These are phyloP conservation scores for Cichladusa arquata DNA, from an alignment of 2,113 vertebrate genomes.

Conservation along the genomic window DNA sequence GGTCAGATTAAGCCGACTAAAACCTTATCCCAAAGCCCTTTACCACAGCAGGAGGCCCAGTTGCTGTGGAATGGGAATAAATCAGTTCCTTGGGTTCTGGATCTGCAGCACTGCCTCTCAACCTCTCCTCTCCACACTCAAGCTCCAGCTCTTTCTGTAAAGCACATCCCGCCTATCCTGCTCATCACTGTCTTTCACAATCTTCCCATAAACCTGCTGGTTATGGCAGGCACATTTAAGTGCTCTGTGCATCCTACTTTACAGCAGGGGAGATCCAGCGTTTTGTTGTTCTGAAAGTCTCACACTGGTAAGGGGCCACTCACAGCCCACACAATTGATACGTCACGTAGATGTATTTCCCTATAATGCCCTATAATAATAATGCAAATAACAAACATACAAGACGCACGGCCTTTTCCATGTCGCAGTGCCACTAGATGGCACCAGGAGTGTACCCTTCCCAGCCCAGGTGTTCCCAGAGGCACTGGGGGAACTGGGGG, in stretches of 20 bases:
- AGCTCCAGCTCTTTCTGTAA: not conserved
- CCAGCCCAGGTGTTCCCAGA: not conserved
- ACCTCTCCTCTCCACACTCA: not conserved
- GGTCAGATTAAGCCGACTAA: not conserved
- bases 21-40: not conserved
- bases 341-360: fast-evolving
- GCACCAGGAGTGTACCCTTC: constrained; percentile 11
- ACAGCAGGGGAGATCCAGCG: not conserved
- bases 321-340: not conserved
- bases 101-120: not conserved
- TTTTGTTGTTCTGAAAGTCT: not conserved
- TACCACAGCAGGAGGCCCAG: not conserved
- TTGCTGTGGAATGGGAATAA: not conserved
- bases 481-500: not conserved
- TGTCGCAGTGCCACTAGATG: constrained; percentile 43
- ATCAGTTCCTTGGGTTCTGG: not conserved
- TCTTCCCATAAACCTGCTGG: not conserved
- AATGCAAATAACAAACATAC: fast-evolving
- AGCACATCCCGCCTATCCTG: not conserved
- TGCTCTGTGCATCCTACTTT: not conserved
- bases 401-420: not conserved
- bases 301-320: not conserved
- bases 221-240: not conserved
- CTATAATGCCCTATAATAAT: not conserved
- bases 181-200: fast-evolving